These are phyloP conservation scores for Oligia strigilis DNA, from an alignment of 2,888 invertebrate species.

Conservation along the genomic window DNA sequence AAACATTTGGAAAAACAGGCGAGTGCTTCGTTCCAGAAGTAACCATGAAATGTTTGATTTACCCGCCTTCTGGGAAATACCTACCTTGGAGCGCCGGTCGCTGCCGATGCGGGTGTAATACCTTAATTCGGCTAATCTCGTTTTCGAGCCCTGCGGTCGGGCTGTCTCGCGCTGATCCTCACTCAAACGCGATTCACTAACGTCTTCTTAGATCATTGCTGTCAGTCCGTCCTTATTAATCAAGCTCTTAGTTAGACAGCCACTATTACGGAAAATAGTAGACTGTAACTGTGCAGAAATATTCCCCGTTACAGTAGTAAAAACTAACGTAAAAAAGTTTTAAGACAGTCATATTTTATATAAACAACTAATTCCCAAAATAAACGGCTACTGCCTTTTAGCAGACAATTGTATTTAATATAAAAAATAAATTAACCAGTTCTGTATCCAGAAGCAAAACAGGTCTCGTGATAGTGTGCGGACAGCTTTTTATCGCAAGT, in stretches of 20 bases:
- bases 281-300: slow-evolving; percentile 2
- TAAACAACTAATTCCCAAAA: slow-evolving; percentile 61
- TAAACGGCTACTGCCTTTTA: slow-evolving; percentile 57
- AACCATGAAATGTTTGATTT: slow-evolving; percentile 87
- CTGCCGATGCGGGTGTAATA: slow-evolving; percentile 84
- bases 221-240: slow-evolving; percentile 67
- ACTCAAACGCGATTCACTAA: slow-evolving; percentile 67
- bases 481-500: slow-evolving; percentile 71
- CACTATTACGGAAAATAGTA: slow-evolving; percentile 29
- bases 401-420: slow-evolving; percentile 23
- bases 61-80: slow-evolving; percentile 86
- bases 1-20: slow-evolving; percentile 64
- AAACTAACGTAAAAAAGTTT: slow-evolving; percentile 46
- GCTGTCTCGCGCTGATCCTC: slow-evolving; percentile 67
- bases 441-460: slow-evolving; percentile 65
- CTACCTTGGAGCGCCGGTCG: slow-evolving; percentile 77
- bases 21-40: slow-evolving; percentile 74
- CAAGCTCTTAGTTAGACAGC: slow-evolving; percentile 54
- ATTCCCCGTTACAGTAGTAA: slow-evolving; percentile 41
- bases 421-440: slow-evolving; percentile 41
- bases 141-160: slow-evolving; percentile 78
- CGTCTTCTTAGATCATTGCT: slow-evolving; percentile 64
- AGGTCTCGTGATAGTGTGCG: slow-evolving; percentile 64
- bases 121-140: slow-evolving; percentile 87
- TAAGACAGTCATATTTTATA: slow-evolving; percentile 42